Conservation (phyloP, 2,113 vertebrate genomes). For the Aegotheles bennettii region DNA sequence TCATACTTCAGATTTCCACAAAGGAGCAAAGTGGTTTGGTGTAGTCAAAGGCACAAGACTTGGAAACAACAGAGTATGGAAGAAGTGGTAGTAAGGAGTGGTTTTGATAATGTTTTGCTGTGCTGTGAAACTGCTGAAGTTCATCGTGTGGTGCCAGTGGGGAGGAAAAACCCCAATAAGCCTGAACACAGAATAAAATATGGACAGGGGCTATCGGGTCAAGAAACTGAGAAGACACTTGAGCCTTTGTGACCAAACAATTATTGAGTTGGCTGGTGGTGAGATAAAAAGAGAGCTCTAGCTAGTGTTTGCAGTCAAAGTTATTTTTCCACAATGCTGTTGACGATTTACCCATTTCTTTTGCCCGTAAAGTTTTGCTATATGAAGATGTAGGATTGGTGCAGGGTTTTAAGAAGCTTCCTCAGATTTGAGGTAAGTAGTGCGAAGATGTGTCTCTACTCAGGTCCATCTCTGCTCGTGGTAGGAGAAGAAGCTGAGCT, state of each 20-base stretch:
- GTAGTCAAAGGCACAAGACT: not conserved
- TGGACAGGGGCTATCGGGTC: not conserved
- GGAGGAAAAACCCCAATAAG: not conserved
- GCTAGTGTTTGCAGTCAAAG: not conserved
- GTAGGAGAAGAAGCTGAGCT: not conserved
- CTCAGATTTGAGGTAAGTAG: not conserved
- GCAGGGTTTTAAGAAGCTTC: not conserved
- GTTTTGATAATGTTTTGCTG: not conserved
- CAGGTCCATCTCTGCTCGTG: accelerated
- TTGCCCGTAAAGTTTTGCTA: not conserved
- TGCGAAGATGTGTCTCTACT: accelerated
- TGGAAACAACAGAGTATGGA: not conserved
- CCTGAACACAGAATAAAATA: not conserved
- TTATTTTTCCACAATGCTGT: not conserved
- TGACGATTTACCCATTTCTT: not conserved
- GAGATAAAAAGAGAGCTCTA: not conserved
- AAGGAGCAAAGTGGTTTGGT: not conserved
- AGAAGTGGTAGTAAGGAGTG: not conserved
- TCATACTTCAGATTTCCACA: not conserved
- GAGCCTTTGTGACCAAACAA: not conserved
- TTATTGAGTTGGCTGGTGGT: not conserved
- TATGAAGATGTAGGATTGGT: not conserved
- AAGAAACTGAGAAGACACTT: not conserved
- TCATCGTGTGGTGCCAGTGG: not conserved
- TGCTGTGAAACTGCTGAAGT: not conserved